These are phyloP conservation scores for Numenius phaeopus DNA, from an alignment of 2,797 vertebrate genomes.

Conservation along the genomic window DNA sequence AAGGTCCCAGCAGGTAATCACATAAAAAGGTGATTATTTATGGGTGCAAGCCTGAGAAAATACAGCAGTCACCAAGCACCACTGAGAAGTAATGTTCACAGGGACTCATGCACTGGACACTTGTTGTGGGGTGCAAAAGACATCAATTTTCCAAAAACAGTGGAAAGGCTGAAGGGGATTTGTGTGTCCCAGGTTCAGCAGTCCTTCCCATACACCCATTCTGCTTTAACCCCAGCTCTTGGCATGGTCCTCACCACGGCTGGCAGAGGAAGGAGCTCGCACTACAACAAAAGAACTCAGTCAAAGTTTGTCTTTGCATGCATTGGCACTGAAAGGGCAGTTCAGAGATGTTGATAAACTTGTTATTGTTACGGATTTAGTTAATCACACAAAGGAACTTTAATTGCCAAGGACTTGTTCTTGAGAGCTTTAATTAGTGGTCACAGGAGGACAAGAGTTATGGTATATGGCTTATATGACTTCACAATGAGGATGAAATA, in stretches of 20 bases:
- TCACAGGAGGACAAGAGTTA: neutral
- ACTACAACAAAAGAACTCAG: neutral
- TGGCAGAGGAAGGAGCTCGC: neutral
- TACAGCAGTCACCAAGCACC: neutral
- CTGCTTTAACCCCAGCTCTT: neutral
- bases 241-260: neutral
- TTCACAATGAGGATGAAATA: neutral
- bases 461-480: neutral
- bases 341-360: neutral
- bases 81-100: neutral
- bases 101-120: neutral
- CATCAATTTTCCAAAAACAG: neutral
- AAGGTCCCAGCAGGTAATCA: neutral
- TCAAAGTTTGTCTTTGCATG: neutral
- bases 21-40: neutral
- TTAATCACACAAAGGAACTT: neutral
- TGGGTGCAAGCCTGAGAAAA: neutral
- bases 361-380: neutral
- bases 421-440: neutral
- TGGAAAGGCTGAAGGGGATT: neutral
- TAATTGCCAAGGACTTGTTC: neutral
- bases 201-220: neutral
- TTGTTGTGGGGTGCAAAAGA: accelerated
- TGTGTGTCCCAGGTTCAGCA: neutral
- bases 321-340: neutral